Evolutionary conservation across 2,888 invertebrate genomes (phyloP), one percentile per base, ranked within the genome.

Genomic region (Tiliacea aurago): DNA sequence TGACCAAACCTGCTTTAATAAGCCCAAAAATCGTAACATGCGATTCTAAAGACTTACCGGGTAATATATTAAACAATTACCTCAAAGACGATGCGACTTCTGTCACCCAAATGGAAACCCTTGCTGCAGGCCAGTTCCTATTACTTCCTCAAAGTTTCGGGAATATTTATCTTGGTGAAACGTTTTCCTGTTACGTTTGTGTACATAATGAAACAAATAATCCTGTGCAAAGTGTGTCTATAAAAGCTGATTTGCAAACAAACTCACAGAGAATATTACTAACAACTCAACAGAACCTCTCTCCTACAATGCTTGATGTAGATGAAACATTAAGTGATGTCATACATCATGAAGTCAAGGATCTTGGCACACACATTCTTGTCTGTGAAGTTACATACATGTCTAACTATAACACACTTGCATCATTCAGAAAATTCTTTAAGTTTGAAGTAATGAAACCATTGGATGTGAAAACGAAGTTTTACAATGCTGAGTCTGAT

Each of bases 331-430:
- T 99, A 23, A 99, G 99, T 95, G 98, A 99, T 95, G 98, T 99
- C 51, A 99, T 99, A 90, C 98, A 99, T 90, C 99, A 99, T 95
- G 99, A 99, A 97, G 99, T 99, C n/a, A 99, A 99, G 95, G 99
- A 99, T 96, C 98, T 99, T 86, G 99, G 99, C 58, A 99, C 99
- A 62, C 99, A 99, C 92, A 99, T 99, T 91, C 96, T 99, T 85
- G 99, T 99, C 3, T 99, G 99, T 95, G 99, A 99, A 94, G 99
- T 99, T 4, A 98, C 98, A 83, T 99, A 99, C 92, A 97, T 97
- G 90, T 98, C 98, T 49, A 97, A 98, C 66, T 97, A 97, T 77
- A 97, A 97, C 71, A 97, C 98, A 84, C 96, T 97, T 49, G 98
- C 98, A 91, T 98, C 98, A 80, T 99, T 99, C 90, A 97, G 99